These are phyloP conservation scores for Caenorhabditis virilis DNA, from an alignment of 2,888 invertebrate genomes.

Conservation along the genomic window DNA sequence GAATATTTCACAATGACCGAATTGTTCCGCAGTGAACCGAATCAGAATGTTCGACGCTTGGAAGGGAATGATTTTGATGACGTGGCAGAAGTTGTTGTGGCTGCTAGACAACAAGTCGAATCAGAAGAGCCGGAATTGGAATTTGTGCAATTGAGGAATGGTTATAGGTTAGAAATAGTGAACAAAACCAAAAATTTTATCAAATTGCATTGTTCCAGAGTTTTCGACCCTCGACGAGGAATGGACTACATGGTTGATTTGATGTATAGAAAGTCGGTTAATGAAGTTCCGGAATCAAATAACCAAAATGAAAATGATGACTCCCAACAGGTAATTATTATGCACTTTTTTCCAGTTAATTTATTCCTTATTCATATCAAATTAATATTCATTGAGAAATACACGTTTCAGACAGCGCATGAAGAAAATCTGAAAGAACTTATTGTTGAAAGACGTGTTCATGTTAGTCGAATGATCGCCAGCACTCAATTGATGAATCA, in stretches of 20 bases:
- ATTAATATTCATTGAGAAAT: slow-evolving; percentile 8
- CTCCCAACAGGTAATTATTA: slow-evolving; percentile 15
- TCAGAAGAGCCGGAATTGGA: slow-evolving; percentile 49
- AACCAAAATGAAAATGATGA: slow-evolving; percentile 19
- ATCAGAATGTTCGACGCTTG: slow-evolving; percentile 77
- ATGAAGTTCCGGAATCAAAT: slow-evolving; percentile 9
- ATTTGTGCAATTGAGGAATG: slow-evolving; percentile 59
- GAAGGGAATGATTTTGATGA: slow-evolving; percentile 71
- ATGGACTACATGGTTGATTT: slow-evolving; percentile 83
- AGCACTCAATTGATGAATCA: slow-evolving; percentile 81
- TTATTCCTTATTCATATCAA: background rate
- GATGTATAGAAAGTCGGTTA: slow-evolving; percentile 47
- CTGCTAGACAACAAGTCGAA: slow-evolving; percentile 44
- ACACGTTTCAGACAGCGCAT: slow-evolving; percentile 22
- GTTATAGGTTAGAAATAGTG: slow-evolving; percentile 44
- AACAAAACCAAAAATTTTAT: background rate
- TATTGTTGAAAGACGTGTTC: slow-evolving; percentile 73
- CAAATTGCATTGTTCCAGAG: slow-evolving; percentile 49
- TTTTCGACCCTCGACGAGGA: slow-evolving; percentile 83
- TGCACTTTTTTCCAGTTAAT: background rate
- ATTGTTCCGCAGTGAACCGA: slow-evolving; percentile 82
- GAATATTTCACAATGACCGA: slow-evolving; percentile 84
- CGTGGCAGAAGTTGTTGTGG: slow-evolving; percentile 74
- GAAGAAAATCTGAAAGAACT: slow-evolving; percentile 34
- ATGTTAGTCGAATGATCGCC: slow-evolving; percentile 83